A percentile compares a stretch with the other conserved stretches of the same genome.
These are phyloP conservation scores for Dolichotis patagonum DNA, from an alignment of 2,113 vertebrate genomes.

Conservation along the genomic window DNA sequence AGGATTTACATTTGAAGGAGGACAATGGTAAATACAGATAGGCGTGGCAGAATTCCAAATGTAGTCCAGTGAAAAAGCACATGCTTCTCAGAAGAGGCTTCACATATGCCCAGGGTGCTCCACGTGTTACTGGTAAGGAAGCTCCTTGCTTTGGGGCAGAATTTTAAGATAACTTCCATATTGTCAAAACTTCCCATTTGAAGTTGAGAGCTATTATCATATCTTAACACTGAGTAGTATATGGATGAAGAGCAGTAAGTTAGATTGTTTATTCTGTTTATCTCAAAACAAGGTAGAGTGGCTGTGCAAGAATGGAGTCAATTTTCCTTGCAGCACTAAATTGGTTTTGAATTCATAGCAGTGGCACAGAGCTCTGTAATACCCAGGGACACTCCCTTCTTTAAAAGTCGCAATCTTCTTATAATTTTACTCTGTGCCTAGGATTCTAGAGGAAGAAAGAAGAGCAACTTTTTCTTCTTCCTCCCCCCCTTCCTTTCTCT, in stretches of 20 bases:
- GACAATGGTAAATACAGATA: not conserved
- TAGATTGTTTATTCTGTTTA: not conserved
- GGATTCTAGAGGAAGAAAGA: not conserved
- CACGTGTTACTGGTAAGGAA: not conserved
- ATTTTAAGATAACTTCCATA: not conserved
- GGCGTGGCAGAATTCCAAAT: not conserved
- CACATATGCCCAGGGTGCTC: not conserved
- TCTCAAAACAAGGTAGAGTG: not conserved
- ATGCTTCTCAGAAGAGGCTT: not conserved
- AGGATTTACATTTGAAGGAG: conserved; percentile 5
- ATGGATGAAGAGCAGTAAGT: not conserved
- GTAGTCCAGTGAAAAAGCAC: not conserved
- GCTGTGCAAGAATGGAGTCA: not conserved
- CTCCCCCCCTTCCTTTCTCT: not conserved
- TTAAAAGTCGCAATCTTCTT: not conserved
- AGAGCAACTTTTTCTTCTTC: not conserved
- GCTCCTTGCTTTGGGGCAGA: not conserved
- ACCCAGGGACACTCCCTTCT: not conserved
- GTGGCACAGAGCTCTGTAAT: not conserved
- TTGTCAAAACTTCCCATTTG: not conserved
- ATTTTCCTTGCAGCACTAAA: not conserved
- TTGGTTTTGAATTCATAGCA: not conserved
- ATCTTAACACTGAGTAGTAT: not conserved
- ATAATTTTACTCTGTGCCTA: not conserved
- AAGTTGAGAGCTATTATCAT: not conserved